Evolutionary conservation across 2,888 invertebrate species (phyloP), one percentile per base, ranked within the genome.

Genomic region (Xestia rhomboidea): DNA sequence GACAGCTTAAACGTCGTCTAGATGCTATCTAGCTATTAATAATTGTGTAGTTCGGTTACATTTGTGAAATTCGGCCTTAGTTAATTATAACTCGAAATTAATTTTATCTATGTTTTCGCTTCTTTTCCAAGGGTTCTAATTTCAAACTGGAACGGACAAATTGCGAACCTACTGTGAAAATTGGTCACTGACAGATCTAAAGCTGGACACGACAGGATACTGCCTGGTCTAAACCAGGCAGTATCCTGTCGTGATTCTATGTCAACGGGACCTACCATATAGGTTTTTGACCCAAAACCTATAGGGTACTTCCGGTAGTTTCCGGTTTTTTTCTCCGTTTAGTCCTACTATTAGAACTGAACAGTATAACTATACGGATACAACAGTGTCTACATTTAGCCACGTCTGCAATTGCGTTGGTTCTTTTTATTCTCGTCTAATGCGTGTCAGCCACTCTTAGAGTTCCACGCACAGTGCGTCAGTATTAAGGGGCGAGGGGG

Each of bases 401-500:
- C 27, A 8, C 21, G 18, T 60, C 10, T 60, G 30, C 30, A 15
- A 27, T 60, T 27, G 15, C 54, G 27, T 27, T 27, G 27, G 8
- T 30, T 8, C 0, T 21, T 51, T 24, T 24, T 44, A 3, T 30
- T 30, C 18, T 34, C 15, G 0, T 34, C 11, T 2, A 62, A 34
- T 62, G 62, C 62, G 77, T 84, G 21, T 76, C 34, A 87, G 57
- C 84, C 64, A 71, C 84, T 87, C 84, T n/a, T 46, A 18, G 13
- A 63, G 57, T 84, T 84, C 80, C 73, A 79, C 73, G 73, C 79
- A 75, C 57, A 89, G 87, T 91, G 91, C 92, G 91, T 90, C 77
- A 77, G 94, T 92, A 94, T 94, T 95, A 95, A 95, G 94, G 94
- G 94, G 93, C 92, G 91, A 91, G 95, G 95, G 96, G 92, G 91